Evolutionary conservation across 2,113 vertebrate genomes (phyloP).

Genomic region (Tautogolabrus adspersus): DNA sequence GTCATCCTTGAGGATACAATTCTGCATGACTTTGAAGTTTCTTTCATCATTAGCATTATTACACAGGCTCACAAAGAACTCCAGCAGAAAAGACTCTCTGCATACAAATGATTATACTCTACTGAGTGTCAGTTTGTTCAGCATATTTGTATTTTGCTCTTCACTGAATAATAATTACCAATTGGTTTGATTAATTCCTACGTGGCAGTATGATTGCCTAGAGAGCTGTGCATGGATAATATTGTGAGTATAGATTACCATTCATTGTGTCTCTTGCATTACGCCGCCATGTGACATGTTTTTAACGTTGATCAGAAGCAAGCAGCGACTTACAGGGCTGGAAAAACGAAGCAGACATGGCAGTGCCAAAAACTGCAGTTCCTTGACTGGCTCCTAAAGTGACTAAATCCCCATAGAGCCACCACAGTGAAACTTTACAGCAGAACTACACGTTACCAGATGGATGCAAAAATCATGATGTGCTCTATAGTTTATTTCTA

Average conservation of each 20-base stretch:
- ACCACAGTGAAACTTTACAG: too few relatives aligned
- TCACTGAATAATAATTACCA: constrained; percentile 24
- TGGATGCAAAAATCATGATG: too few relatives aligned
- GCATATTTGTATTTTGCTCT: constrained; percentile 14
- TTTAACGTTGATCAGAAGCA: neutral
- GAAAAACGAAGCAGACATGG: too few relatives aligned
- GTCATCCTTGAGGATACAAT: constrained; percentile 3
- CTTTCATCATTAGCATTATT: constrained; percentile 27
- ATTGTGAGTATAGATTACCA: neutral
- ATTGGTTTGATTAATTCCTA: constrained; percentile 19
- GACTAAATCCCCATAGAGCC: too few relatives aligned
- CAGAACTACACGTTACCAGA: too few relatives aligned
- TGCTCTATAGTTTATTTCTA: too few relatives aligned
- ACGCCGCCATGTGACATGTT: neutral
- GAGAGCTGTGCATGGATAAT: neutral
- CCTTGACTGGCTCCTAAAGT: too few relatives aligned
- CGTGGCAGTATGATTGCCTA: neutral
- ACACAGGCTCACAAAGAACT: constrained; percentile 17
- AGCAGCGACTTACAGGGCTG: too few relatives aligned
- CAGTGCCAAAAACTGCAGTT: too few relatives aligned
- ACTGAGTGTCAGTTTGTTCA: constrained; percentile 11
- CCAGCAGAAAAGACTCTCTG: neutral
- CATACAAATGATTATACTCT: constrained; percentile 19
- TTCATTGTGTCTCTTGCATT: neutral
- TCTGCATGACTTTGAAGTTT: constrained; percentile 17